Conservation (phyloP, 2,113 vertebrate genomes). For the Gadus macrocephalus region DNA sequence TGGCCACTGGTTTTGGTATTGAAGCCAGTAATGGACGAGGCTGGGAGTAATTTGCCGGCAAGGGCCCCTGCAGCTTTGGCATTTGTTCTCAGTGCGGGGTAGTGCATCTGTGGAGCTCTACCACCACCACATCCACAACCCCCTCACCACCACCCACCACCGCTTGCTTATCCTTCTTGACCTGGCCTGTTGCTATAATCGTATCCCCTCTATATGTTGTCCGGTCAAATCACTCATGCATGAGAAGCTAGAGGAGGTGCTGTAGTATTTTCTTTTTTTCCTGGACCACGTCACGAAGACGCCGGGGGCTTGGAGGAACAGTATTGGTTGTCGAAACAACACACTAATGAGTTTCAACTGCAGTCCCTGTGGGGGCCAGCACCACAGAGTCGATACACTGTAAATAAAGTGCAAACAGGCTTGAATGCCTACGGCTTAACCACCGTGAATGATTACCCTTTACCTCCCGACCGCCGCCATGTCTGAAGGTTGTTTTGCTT, state of each 20-base stretch:
- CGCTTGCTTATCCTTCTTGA: too few species aligned
- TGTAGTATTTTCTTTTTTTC: too few species aligned
- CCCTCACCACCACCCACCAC: background rate
- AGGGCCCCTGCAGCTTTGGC: constrained; percentile 28
- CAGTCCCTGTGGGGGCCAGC: constrained; percentile 2
- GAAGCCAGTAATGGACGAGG: constrained; percentile 40
- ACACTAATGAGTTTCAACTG: background rate
- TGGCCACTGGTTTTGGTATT: constrained; percentile 30
- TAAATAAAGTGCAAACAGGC: constrained; percentile 16
- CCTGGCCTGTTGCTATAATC: background rate
- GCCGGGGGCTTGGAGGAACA: too few species aligned
- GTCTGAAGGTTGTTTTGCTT: too few species aligned
- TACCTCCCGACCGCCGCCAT: background rate
- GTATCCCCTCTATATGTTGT: background rate
- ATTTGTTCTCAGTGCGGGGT: constrained; percentile 27
- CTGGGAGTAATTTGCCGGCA: constrained; percentile 58
- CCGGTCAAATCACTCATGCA: background rate
- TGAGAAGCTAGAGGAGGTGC: too few species aligned
- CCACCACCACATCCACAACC: background rate
- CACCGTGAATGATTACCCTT: constrained; percentile 9
- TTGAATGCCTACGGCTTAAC: background rate
- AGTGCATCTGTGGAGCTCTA: background rate
- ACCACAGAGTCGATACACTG: constrained; percentile 15
- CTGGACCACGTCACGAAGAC: too few species aligned
- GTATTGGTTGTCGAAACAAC: too few species aligned